Conservation (phyloP, 1,140 invertebrate species). For the Achroia grisella region DNA sequence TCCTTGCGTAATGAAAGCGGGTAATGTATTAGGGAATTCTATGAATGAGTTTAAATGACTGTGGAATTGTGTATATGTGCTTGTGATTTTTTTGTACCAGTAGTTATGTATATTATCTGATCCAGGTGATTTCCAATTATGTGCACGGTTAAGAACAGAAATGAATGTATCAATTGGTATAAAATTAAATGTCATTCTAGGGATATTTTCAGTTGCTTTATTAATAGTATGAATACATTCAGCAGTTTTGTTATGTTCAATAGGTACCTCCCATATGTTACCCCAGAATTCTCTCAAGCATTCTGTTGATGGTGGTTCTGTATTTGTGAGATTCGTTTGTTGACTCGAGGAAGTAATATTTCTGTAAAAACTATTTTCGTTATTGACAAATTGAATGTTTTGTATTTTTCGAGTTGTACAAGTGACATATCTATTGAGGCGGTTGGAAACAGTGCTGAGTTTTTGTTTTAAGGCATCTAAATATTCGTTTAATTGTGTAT, state of each 20-base stretch:
- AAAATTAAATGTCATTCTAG: conserved; percentile 1
- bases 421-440: conserved; percentile 3
- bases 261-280: conserved; percentile 4
- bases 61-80: neutral
- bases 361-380: conserved; percentile 13
- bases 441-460: neutral
- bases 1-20: conserved; percentile 11
- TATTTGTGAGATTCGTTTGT: neutral
- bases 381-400: conserved; percentile 3
- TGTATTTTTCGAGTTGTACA: conserved; percentile 7
- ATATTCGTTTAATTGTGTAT: neutral
- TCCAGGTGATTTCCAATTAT: conserved; percentile 9
- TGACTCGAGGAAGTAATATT: neutral
- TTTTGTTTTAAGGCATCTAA: conserved; percentile 9
- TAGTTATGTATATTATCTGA: conserved; percentile 1
- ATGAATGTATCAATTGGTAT: conserved; percentile 3
- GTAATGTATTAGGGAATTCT: conserved; percentile 7
- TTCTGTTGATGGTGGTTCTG: neutral
- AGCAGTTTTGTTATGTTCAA: neutral
- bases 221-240: neutral
- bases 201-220: neutral
- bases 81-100: conserved; percentile 2
- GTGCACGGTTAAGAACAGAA: neutral
- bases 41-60: conserved; percentile 12
- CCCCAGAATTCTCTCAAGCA: neutral